These are phyloP conservation scores for Plectrocnemia conspersa DNA, from an alignment of 1,140 invertebrate genomes.

Conservation along the genomic window DNA sequence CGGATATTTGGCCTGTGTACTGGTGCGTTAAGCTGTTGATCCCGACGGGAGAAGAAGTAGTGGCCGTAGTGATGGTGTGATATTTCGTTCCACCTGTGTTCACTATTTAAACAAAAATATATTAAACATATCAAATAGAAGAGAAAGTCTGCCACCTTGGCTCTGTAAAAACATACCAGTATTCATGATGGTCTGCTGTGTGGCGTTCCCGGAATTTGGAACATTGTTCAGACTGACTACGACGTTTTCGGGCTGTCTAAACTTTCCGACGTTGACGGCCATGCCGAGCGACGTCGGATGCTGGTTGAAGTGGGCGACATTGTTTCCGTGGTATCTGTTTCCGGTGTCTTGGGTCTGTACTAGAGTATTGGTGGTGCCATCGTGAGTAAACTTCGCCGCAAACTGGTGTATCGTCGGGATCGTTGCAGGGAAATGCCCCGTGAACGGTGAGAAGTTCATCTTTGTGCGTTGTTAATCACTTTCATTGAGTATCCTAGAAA, in stretches of 20 bases:
- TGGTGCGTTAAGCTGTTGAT: slow-evolving; percentile 43
- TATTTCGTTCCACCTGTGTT: slow-evolving; percentile 47
- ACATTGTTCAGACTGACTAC: slow-evolving; percentile 46
- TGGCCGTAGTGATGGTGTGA: slow-evolving; percentile 43
- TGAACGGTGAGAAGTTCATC: slow-evolving; percentile 65
- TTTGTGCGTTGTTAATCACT: slow-evolving; percentile 42
- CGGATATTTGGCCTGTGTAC: slow-evolving; percentile 45
- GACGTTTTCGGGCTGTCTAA: slow-evolving; percentile 47
- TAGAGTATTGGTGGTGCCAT: slow-evolving; percentile 40
- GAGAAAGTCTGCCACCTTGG: neutral
- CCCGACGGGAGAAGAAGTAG: slow-evolving; percentile 42
- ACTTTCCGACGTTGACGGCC: slow-evolving; percentile 48
- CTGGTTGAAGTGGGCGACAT: slow-evolving; percentile 37
- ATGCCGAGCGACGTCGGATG: slow-evolving; percentile 39
- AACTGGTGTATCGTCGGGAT: slow-evolving; percentile 63
- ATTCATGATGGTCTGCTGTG: slow-evolving; percentile 35
- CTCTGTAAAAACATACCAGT: slow-evolving; percentile 22
- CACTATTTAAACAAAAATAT: slow-evolving; percentile 37
- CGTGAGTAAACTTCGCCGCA: slow-evolving; percentile 52
- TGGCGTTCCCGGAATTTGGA: slow-evolving; percentile 37
- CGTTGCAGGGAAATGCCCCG: slow-evolving; percentile 58
- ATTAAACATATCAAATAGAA: neutral
- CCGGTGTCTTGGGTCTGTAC: slow-evolving; percentile 35
- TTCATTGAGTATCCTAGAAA: no score
- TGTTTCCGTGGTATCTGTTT: slow-evolving; percentile 33